Evolutionary conservation across 2,797 vertebrate genomes (phyloP).

Genomic region (Phyllotis vaccarum): DNA sequence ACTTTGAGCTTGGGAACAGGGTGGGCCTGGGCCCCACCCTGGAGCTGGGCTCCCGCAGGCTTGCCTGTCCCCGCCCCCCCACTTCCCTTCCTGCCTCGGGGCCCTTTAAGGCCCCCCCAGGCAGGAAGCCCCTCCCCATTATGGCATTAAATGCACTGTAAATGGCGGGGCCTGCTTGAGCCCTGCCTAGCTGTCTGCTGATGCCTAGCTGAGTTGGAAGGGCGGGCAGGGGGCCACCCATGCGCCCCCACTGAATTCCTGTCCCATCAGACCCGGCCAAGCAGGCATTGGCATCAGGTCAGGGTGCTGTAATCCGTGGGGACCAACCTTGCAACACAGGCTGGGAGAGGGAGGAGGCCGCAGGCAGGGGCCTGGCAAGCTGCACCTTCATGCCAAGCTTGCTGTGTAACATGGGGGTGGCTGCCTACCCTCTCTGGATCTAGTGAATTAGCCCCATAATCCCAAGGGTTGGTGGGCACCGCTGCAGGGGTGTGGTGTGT

Average conservation of each 20-base stretch:
- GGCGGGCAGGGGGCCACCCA: not conserved
- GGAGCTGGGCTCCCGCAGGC: conserved; percentile 22
- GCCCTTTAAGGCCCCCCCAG: conserved; percentile 79
- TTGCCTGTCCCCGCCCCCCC: conserved; percentile 26
- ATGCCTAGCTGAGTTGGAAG: not conserved
- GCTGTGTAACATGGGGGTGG: conserved; percentile 64
- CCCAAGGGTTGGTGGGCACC: not conserved
- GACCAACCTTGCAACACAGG: conserved; percentile 93
- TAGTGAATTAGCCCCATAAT: not conserved
- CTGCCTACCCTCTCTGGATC: conserved; percentile 70
- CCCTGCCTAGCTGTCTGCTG: not conserved
- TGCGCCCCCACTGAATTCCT: conserved; percentile 73
- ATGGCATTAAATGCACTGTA: conserved; percentile 75
- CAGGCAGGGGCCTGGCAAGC: not conserved
- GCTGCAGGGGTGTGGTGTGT: not conserved
- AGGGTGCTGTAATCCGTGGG: conserved; percentile 95
- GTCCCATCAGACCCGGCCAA: conserved; percentile 88
- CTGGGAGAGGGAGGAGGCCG: conserved; percentile 9
- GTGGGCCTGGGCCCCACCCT: conserved; percentile 57
- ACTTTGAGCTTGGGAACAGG: conserved; percentile 60
- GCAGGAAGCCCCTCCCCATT: conserved; percentile 85
- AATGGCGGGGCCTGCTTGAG: conserved; percentile 67
- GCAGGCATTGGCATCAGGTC: conserved; percentile 86
- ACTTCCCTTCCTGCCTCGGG: conserved; percentile 78
- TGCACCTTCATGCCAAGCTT: conserved; percentile 45